A percentile compares a stretch with the other conserved stretches of the same genome.
phyloP scores from a whole-genome alignment of 37 sponge, comb jelly and placozoan species.

The Aphrocallistes beatrix region DNA sequence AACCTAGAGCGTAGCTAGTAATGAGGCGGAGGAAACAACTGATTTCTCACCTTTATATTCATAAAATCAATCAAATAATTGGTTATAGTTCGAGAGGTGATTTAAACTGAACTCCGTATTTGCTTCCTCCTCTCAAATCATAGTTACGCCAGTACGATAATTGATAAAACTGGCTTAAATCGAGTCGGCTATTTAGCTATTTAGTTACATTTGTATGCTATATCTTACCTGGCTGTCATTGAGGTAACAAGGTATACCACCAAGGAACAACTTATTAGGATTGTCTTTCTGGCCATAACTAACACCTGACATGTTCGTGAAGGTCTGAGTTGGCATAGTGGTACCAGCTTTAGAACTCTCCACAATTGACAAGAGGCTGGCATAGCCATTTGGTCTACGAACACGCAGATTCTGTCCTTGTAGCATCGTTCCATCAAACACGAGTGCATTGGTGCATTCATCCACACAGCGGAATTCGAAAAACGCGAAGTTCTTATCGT shows the following conservation, averaged over 20 bases:
- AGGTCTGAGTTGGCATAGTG: conserved; percentile 21
- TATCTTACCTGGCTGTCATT: conserved; percentile 81
- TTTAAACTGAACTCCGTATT: too few species aligned
- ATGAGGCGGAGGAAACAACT: too few species aligned
- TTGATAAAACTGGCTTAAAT: too few species aligned
- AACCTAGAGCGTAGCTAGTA: too few species aligned
- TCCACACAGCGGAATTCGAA: conserved; percentile 92
- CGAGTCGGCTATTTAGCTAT: too few species aligned
- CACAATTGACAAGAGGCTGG: conserved; percentile 30
- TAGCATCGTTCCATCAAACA: conserved; percentile 88
- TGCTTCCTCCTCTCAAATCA: too few species aligned
- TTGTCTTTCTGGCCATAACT: conserved; percentile 22
- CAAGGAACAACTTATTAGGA: conserved; percentile 85
- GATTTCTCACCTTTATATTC: too few species aligned
- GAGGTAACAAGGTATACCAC: conserved; percentile 93
- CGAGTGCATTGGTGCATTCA: conserved; percentile 91
- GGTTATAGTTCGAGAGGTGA: too few species aligned
- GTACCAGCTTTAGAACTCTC: neutral
- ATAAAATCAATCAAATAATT: too few species aligned
- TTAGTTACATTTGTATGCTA: too few species aligned
- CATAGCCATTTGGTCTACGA: conserved; percentile 91
- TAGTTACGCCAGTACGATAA: too few species aligned
- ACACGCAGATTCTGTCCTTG: conserved; percentile 87
- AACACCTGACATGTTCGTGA: conserved; percentile 26
- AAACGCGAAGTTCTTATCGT: conserved; percentile 99